Evolutionary conservation across 2,797 vertebrate genomes (phyloP).

Genomic region (Sylvia borin): DNA sequence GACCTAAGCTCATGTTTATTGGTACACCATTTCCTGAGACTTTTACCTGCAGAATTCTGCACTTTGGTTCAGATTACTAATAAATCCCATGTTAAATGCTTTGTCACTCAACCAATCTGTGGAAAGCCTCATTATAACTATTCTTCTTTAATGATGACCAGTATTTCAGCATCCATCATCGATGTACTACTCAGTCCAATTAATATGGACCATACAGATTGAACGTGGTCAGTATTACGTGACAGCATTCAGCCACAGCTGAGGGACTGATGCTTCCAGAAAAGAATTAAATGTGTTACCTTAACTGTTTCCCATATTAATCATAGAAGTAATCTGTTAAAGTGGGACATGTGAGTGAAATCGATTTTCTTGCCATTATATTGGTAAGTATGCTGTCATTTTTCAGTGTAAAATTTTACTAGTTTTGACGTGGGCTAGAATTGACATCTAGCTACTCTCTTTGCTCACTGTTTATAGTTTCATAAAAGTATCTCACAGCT

Average conservation of each 20-base stretch:
- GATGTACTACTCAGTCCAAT: not conserved
- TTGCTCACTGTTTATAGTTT: not conserved
- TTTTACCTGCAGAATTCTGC: not conserved
- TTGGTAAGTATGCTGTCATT: not conserved
- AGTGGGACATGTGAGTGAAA: not conserved
- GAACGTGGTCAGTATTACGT: not conserved
- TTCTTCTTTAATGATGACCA: not conserved
- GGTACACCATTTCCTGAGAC: not conserved
- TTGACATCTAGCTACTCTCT: not conserved
- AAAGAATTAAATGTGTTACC: not conserved
- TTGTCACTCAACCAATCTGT: not conserved
- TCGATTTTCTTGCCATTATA: not conserved
- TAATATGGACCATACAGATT: not conserved
- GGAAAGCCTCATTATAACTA: not conserved
- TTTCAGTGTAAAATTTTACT: not conserved
- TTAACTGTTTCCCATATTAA: not conserved
- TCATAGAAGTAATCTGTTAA: not conserved
- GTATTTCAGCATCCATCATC: not conserved
- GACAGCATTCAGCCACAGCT: not conserved
- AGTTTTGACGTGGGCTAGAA: not conserved
- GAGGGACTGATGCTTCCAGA: not conserved
- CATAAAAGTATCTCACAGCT: not conserved
- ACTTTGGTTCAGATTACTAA: not conserved
- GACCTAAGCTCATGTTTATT: not conserved
- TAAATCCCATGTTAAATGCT: not conserved